Evolutionary conservation across 2,888 invertebrate species (phyloP).

Genomic region (Amiota communis): DNA sequence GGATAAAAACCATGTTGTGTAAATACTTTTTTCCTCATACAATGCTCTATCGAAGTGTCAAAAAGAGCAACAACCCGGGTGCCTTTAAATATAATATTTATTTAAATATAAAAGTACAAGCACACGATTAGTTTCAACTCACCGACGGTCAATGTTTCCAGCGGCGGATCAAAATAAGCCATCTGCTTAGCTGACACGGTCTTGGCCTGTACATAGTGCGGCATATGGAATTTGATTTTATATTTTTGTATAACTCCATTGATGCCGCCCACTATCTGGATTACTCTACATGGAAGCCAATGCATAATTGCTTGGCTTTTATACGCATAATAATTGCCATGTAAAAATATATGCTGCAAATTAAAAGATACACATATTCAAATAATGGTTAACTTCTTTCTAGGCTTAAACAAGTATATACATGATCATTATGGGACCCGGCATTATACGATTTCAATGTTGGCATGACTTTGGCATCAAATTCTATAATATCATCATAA

Average conservation of each 20-base stretch:
- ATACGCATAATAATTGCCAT: slow-evolving; percentile 69
- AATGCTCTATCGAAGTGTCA: slow-evolving; percentile 66
- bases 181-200: slow-evolving; percentile 80
- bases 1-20: slow-evolving; percentile 72
- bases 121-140: slow-evolving; percentile 40
- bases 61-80: slow-evolving; percentile 89
- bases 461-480: slow-evolving; percentile 72
- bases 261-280: slow-evolving; percentile 60
- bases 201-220: slow-evolving; percentile 73
- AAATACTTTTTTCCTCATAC: slow-evolving; percentile 66
- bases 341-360: slow-evolving; percentile 58
- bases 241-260: slow-evolving; percentile 59
- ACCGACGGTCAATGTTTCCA: slow-evolving; percentile 85
- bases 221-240: slow-evolving; percentile 69
- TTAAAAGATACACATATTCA: background rate
- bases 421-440: slow-evolving; percentile 61
- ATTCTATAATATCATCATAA: slow-evolving; percentile 76
- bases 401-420: slow-evolving; percentile 10
- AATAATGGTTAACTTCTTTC: background rate
- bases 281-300: slow-evolving; percentile 71
- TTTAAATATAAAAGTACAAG: background rate
- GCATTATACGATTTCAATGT: slow-evolving; percentile 73
- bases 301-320: slow-evolving; percentile 71
- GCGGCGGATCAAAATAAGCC: slow-evolving; percentile 80
- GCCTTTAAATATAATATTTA: slow-evolving; percentile 68